A percentile compares a stretch with the other conserved stretches of the same genome.
Evolutionary conservation across 1,140 invertebrate genomes (phyloP).

Genomic region (Ericerus pela): DNA sequence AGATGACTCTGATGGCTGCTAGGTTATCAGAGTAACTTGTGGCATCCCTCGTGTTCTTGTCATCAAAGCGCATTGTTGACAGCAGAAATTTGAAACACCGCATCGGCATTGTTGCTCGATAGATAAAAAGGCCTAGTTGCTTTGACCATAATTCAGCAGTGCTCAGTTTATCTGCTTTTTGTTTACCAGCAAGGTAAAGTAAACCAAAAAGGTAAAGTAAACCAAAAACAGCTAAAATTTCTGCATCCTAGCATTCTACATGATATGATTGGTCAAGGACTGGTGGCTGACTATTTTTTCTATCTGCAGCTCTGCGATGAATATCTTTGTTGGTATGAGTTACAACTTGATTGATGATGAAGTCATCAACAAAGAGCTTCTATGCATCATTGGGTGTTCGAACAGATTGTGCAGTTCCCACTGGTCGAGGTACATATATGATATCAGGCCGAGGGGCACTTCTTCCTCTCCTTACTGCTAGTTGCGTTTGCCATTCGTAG

Average conservation of each 20-base stretch:
- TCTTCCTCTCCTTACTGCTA: neutral
- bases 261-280: slow-evolving; percentile 1
- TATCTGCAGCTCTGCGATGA: slow-evolving; percentile 6
- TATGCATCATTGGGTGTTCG: neutral
- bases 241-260: slow-evolving; percentile 8
- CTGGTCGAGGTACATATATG: neutral
- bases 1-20: slow-evolving; percentile 23
- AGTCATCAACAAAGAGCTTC: neutral
- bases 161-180: slow-evolving; percentile 25
- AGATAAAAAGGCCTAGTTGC: slow-evolving; percentile 21
- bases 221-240: slow-evolving; percentile 22
- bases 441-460: neutral
- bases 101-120: slow-evolving; percentile 25
- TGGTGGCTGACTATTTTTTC: slow-evolving; percentile 12
- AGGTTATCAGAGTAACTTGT: slow-evolving; percentile 22
- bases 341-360: slow-evolving; percentile 14
- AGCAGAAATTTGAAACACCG: slow-evolving; percentile 30
- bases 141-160: slow-evolving; percentile 22
- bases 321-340: slow-evolving; percentile 19
- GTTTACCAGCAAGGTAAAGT: slow-evolving; percentile 20
- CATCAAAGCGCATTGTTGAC: slow-evolving; percentile 28
- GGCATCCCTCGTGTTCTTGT: slow-evolving; percentile 23
- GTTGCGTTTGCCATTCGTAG: neutral
- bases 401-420: neutral
- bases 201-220: slow-evolving; percentile 24